Evolutionary conservation across 2,888 invertebrate genomes (phyloP).

Genomic region (Polymixis lichenea): DNA sequence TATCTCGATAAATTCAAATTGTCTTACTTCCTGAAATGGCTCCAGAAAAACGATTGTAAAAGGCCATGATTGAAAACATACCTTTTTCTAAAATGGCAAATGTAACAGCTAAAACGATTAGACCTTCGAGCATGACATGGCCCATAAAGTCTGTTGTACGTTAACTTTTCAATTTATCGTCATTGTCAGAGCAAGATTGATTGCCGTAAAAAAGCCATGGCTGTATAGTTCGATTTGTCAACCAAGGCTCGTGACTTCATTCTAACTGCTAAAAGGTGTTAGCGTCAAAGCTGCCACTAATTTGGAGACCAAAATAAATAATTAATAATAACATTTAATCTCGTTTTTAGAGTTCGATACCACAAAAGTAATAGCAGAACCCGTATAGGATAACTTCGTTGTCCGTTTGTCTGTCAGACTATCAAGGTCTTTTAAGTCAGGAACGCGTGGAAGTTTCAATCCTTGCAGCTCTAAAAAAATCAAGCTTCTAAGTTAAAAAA

Average conservation of each 20-base stretch:
- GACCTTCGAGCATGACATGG: neutral
- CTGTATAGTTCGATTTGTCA: conserved; percentile 28
- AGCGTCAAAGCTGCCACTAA: neutral
- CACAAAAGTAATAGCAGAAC: too few species aligned
- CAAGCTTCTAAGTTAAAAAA: too few species aligned
- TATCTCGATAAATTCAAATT: too few species aligned
- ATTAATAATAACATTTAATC: too few species aligned
- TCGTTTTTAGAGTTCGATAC: too few species aligned
- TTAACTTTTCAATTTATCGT: conserved; percentile 36
- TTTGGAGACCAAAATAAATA: too few species aligned
- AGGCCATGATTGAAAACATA: neutral
- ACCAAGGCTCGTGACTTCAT: neutral
- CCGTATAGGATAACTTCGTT: too few species aligned
- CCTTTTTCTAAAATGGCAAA: neutral
- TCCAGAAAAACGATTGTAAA: neutral
- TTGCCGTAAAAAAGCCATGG: conserved; percentile 21
- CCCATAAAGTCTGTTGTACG: conserved; percentile 9
- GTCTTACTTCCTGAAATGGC: neutral
- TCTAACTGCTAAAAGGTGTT: neutral
- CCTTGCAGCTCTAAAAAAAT: too few species aligned
- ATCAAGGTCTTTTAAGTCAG: too few species aligned
- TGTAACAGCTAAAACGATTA: conserved; percentile 11
- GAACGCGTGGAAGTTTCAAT: too few species aligned
- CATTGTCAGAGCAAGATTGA: conserved; percentile 29
- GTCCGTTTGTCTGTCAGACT: too few species aligned